phyloP scores from a whole-genome alignment of 2,113 vertebrate genomes.

The Vidua macroura region DNA sequence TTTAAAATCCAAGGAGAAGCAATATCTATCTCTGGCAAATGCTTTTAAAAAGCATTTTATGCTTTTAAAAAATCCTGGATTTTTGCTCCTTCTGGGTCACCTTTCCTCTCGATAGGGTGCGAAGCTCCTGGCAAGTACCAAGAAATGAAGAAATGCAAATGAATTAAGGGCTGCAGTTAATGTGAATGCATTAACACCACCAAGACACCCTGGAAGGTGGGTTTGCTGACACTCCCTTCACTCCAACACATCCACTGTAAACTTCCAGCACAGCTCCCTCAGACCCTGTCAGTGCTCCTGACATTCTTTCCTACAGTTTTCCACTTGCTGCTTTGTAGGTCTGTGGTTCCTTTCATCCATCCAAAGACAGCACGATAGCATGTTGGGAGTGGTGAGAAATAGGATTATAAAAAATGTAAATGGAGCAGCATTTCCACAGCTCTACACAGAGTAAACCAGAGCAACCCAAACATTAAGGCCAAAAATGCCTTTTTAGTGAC shows the following conservation, averaged over 20 bases:
- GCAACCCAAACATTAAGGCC: neutral
- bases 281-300: constrained; percentile 30
- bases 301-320: constrained; percentile 35
- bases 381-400: constrained; percentile 33
- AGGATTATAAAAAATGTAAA: constrained; percentile 17
- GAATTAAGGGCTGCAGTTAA: constrained; percentile 1
- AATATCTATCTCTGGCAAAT: neutral
- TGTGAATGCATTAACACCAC: constrained; percentile 23
- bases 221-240: neutral
- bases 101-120: neutral
- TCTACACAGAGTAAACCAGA: neutral
- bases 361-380: constrained; percentile 35
- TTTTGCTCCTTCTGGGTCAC: neutral
- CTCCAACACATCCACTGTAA: neutral
- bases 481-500: neutral
- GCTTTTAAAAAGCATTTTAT: no score
- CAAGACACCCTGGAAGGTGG: neutral
- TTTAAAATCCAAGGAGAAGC: neutral
- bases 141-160: constrained; percentile 7
- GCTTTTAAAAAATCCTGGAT: neutral
- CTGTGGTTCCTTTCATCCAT: constrained; percentile 24
- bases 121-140: neutral
- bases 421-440: constrained; percentile 29
- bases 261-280: constrained; percentile 19
- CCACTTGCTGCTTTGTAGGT: constrained; percentile 26